phyloP scores from a whole-genome alignment of 2,113 vertebrate species.

The Sinosuthora webbiana region DNA sequence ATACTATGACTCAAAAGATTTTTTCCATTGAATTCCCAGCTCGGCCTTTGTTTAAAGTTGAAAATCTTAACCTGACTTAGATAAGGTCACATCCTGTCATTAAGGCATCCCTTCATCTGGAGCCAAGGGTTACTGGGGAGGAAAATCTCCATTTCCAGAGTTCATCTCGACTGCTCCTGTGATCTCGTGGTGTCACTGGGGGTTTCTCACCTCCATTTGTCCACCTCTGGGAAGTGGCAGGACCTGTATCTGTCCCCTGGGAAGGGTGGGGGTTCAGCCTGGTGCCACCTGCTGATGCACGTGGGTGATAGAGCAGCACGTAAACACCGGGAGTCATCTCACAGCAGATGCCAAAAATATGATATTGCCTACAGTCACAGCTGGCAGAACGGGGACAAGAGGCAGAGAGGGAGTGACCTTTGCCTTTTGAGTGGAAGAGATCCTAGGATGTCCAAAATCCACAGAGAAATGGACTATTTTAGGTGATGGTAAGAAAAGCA shows the following conservation, averaged over 20 bases:
- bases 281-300: background rate
- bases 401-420: background rate
- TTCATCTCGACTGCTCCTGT: fast-evolving
- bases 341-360: background rate
- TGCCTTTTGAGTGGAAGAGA: background rate
- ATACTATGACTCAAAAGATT: slow-evolving; percentile 12
- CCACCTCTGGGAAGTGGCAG: background rate
- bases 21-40: background rate
- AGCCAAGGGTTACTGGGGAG: background rate
- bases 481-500: background rate
- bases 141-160: background rate
- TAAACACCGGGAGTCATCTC: background rate
- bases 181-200: background rate
- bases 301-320: fast-evolving
- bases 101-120: background rate
- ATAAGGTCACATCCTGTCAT: background rate
- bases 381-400: background rate
- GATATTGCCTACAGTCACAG: background rate
- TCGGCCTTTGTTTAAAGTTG: background rate
- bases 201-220: background rate
- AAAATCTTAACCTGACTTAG: background rate
- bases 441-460: background rate
- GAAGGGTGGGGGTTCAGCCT: background rate
- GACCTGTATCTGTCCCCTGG: background rate
- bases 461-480: background rate